Percentiles rank a stretch among this genome's conserved stretches.
phyloP scores from a whole-genome alignment of 2,113 vertebrate genomes.

The Nycticorax nycticorax region DNA sequence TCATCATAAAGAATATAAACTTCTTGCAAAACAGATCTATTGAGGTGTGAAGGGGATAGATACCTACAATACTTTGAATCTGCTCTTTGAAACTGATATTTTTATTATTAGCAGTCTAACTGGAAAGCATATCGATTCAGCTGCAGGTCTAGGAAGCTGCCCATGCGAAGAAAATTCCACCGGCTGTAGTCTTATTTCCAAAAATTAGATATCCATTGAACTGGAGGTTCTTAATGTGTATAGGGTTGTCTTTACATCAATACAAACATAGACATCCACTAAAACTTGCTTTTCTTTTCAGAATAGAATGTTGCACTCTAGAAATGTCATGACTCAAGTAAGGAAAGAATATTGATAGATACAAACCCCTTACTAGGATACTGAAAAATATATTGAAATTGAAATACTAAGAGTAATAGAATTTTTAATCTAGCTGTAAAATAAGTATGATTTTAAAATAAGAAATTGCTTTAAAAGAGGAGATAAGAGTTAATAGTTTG shows the following conservation, averaged over 20 bases:
- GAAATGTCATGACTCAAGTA: background rate
- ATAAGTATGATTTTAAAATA: background rate
- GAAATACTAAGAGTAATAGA: background rate
- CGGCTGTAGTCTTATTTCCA: background rate
- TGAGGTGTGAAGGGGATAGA: background rate
- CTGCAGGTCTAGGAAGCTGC: background rate
- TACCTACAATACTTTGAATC: background rate
- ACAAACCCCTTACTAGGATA: background rate
- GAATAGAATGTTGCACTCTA: background rate
- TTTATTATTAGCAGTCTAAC: background rate
- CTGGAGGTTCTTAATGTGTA: background rate
- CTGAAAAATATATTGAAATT: background rate
- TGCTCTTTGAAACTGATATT: background rate
- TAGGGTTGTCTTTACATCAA: background rate
- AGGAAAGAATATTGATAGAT: background rate
- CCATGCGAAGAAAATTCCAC: background rate
- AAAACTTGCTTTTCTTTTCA: background rate
- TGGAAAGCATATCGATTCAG: background rate
- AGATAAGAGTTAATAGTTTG: background rate
- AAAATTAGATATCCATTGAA: background rate
- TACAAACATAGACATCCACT: background rate
- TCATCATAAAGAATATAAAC: background rate
- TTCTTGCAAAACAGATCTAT: background rate
- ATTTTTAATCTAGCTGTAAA: background rate
- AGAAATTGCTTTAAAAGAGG: background rate